Percentiles rank a stretch among this genome's conserved stretches.
Evolutionary conservation across 1,140 invertebrate genomes (phyloP).

Genomic region (Belonocnema kinseyi): DNA sequence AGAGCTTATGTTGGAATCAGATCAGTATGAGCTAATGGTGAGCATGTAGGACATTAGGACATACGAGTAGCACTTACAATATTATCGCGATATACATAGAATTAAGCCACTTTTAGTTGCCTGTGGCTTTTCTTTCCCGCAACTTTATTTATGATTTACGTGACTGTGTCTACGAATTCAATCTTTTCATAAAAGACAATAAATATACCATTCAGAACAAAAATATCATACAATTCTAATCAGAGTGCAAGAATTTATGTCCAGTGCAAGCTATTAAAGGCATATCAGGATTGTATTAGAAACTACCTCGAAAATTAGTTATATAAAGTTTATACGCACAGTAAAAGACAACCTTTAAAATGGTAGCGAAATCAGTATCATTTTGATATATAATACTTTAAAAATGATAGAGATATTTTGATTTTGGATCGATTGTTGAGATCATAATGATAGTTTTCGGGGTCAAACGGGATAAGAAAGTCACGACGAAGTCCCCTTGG

Average conservation of each 20-base stretch:
- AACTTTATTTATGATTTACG: not conserved
- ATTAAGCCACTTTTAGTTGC: not conserved
- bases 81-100: slow-evolving; percentile 13
- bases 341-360: no score
- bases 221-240: not conserved
- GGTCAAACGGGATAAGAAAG: no score
- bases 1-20: not conserved
- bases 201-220: not conserved
- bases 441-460: no score
- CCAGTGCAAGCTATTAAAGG: not conserved
- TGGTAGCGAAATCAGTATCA: no score
- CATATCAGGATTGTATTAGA: not conserved
- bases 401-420: no score
- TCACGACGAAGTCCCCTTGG: no score
- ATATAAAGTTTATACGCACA: no score
- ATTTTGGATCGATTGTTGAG: no score
- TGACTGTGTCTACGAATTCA: not conserved
- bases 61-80: slow-evolving; percentile 1
- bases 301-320: no score
- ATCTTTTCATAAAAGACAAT: slow-evolving; percentile 25
- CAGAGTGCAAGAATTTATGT: slow-evolving; percentile 1
- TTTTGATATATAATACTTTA: no score
- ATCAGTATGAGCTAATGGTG: slow-evolving; percentile 5
- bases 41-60: slow-evolving; percentile 3
- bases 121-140: not conserved